Percentiles rank a stretch among this genome's conserved stretches.
Evolutionary conservation across 2,797 vertebrate genomes (phyloP).

Genomic region (Poecilia picta): DNA sequence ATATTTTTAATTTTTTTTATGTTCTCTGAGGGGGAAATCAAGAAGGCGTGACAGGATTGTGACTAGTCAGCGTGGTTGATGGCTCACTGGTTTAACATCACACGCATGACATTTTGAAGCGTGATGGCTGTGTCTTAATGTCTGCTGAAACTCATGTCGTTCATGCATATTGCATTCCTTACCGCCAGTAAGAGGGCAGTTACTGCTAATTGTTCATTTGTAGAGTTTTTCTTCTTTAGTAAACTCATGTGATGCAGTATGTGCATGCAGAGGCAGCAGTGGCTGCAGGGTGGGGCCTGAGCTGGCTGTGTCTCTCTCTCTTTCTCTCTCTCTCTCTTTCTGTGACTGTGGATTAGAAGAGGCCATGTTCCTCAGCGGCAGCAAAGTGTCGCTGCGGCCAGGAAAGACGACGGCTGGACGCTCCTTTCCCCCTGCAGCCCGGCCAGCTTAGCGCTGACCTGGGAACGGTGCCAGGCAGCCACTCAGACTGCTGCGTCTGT

Average conservation of each 20-base stretch:
- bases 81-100: conserved; percentile 25
- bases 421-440: conserved; percentile 51
- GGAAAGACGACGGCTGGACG: conserved; percentile 55
- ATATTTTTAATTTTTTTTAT: conserved; percentile 44
- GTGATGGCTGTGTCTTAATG: conserved; percentile 25
- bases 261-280: conserved; percentile 23
- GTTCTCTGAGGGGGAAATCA: conserved; percentile 46
- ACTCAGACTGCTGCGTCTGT: conserved; percentile 58
- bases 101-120: conserved; percentile 21
- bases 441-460: conserved; percentile 51
- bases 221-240: background rate
- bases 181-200: background rate
- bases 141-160: background rate
- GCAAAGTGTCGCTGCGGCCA: conserved; percentile 59
- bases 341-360: conserved; percentile 56
- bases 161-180: background rate
- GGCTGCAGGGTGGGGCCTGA: conserved; percentile 48
- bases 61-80: conserved; percentile 24
- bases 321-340: too few species aligned
- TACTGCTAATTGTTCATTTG: background rate
- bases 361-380: conserved; percentile 56
- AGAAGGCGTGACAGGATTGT: conserved; percentile 34
- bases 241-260: conserved; percentile 34
- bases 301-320: conserved; percentile 30
- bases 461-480: conserved; percentile 67